phyloP scores from a whole-genome alignment of 1,140 invertebrate species.

The Cotesia glomerata region DNA sequence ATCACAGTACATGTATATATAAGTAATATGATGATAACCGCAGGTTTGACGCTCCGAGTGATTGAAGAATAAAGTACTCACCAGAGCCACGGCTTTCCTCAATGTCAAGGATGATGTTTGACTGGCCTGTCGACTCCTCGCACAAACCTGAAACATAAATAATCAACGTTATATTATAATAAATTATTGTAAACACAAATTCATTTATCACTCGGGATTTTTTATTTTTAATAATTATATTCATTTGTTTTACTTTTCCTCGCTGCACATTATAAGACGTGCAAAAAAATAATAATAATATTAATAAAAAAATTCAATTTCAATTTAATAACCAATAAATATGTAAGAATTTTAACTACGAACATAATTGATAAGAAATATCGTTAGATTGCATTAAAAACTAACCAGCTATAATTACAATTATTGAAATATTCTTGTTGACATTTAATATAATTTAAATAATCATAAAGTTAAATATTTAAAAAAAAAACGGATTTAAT shows the following conservation, averaged over 20 bases:
- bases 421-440: background rate
- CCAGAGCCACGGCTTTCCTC: slow-evolving; percentile 84
- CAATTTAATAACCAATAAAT: too few relatives aligned
- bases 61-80: slow-evolving; percentile 64
- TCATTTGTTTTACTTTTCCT: background rate
- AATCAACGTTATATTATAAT: background rate
- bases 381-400: too few relatives aligned
- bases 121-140: slow-evolving; percentile 82
- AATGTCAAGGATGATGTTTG: slow-evolving; percentile 88
- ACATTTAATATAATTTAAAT: background rate
- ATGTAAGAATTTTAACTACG: too few relatives aligned
- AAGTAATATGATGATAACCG: too few relatives aligned
- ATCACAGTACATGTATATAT: too few relatives aligned
- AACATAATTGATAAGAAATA: too few relatives aligned
- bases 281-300: too few relatives aligned
- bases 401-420: background rate
- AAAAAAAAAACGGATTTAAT: background rate
- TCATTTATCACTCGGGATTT: too few relatives aligned
- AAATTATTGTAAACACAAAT: too few relatives aligned
- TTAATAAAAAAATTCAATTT: too few relatives aligned
- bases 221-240: too few relatives aligned
- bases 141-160: slow-evolving; percentile 72
- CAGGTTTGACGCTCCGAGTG: background rate
- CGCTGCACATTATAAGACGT: background rate
- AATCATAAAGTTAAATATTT: background rate